Evolutionary conservation across 2,113 vertebrate genomes (phyloP).

Genomic region (Anser cygnoides): DNA sequence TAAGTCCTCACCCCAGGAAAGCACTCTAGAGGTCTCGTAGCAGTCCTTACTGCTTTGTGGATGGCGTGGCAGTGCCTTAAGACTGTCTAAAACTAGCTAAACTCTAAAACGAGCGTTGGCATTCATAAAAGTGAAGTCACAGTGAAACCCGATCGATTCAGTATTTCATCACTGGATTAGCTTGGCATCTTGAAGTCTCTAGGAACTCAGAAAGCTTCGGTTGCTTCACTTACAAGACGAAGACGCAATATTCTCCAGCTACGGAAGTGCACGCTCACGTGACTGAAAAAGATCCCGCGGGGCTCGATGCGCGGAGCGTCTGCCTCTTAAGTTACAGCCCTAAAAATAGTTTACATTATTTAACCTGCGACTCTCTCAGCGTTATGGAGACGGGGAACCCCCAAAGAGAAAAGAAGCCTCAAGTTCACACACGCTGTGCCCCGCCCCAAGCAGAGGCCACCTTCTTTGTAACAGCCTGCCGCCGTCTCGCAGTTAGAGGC

Average conservation of each 20-base stretch:
- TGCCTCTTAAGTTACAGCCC: neutral
- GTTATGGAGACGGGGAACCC: neutral
- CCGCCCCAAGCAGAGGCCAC: neutral
- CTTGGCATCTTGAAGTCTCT: neutral
- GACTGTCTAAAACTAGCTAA: neutral
- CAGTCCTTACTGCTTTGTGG: neutral
- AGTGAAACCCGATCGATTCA: neutral
- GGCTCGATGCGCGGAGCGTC: neutral
- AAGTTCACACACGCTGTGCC: neutral
- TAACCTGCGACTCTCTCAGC: neutral
- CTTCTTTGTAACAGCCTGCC: neutral
- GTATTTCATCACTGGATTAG: neutral
- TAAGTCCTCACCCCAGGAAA: neutral
- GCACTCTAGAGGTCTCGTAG: too few species aligned
- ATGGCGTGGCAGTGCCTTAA: neutral
- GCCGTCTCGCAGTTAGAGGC: neutral
- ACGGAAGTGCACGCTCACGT: fast-evolving
- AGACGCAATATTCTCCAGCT: neutral
- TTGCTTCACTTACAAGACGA: neutral
- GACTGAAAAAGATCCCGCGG: neutral
- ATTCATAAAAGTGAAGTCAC: neutral
- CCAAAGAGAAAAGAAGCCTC: neutral
- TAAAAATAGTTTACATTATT: neutral
- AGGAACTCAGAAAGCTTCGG: neutral
- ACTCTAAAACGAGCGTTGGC: neutral